phyloP scores from a whole-genome alignment of 2,797 vertebrate genomes.

The Ctenosaura bakeri region DNA sequence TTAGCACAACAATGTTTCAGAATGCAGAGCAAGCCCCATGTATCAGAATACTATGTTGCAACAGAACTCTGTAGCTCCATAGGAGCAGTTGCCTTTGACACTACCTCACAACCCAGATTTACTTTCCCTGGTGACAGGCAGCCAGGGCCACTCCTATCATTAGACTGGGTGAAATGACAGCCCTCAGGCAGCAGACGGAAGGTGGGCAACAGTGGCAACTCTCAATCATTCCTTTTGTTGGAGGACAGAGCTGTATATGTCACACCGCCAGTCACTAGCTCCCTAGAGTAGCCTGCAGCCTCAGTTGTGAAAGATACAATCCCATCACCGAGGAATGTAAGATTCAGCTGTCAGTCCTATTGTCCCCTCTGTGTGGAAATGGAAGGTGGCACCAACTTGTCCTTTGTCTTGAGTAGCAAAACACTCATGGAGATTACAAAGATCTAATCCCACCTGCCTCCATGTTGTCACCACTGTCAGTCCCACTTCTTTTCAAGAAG shows the following conservation, averaged over 20 bases:
- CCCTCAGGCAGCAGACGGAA: neutral
- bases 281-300: neutral
- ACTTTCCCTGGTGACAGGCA: neutral
- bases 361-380: neutral
- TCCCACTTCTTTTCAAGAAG: neutral
- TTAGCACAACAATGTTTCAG: slow-evolving; percentile 1
- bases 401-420: neutral
- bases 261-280: neutral
- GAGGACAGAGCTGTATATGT: neutral
- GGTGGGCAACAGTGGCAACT: neutral
- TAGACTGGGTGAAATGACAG: neutral
- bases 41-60: slow-evolving; percentile 3
- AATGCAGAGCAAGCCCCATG: neutral
- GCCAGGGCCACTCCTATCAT: neutral
- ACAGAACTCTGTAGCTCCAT: neutral
- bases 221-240: neutral
- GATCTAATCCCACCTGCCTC: neutral
- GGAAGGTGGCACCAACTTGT: neutral
- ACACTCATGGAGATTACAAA: neutral
- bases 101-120: neutral
- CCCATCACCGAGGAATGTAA: neutral
- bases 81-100: neutral
- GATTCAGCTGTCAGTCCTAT: neutral
- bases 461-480: neutral
- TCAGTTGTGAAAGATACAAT: neutral